Conservation (phyloP, 2,888 invertebrate species). For the Dynastes hyllus region DNA sequence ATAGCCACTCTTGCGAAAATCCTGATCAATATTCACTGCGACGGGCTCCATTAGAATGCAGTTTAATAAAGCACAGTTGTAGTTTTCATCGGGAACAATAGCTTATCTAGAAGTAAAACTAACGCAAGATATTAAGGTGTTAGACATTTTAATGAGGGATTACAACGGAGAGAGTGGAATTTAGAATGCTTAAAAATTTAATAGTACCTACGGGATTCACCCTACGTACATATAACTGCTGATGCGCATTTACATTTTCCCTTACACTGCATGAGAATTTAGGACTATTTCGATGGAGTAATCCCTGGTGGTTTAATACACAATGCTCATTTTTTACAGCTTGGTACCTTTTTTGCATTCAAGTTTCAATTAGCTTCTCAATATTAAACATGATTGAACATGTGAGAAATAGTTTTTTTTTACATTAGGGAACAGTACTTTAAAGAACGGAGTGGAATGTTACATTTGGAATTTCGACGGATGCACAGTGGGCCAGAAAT, state of each 20-base stretch:
- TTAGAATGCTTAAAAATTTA: constrained; percentile 7
- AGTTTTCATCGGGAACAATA: neutral
- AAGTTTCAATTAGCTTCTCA: neutral
- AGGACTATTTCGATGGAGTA: neutral
- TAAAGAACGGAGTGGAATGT: neutral
- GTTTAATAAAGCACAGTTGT: neutral
- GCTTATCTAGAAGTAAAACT: neutral
- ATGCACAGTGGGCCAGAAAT: too few relatives aligned
- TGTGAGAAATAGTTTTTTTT: too few relatives aligned
- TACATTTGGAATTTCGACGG: too few relatives aligned
- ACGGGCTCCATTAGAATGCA: too few relatives aligned
- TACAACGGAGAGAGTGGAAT: neutral
- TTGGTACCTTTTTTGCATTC: neutral
- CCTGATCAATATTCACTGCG: too few relatives aligned
- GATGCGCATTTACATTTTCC: neutral
- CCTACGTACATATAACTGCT: neutral
- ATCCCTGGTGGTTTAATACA: neutral
- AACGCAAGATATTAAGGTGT: neutral
- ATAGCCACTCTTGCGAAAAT: too few relatives aligned
- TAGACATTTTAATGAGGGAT: constrained; percentile 1
- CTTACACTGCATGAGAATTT: neutral
- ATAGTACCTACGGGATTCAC: neutral
- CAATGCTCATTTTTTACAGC: neutral
- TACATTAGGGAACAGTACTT: neutral
- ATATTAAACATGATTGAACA: neutral